phyloP scores from a whole-genome alignment of 1,140 invertebrate species.

The Hyphantria cunea region DNA sequence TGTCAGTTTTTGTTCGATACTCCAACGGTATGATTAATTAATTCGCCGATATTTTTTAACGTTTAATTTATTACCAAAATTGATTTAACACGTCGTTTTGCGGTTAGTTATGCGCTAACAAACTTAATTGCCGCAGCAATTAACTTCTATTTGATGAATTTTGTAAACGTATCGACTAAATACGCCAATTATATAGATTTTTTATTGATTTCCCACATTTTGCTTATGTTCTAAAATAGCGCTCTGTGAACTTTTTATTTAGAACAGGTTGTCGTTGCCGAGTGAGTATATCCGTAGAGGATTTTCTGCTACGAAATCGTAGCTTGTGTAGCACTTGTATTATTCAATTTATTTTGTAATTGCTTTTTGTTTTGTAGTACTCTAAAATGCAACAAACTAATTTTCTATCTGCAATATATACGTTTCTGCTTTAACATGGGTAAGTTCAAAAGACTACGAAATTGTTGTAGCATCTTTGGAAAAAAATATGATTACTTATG shows the following conservation, averaged over 20 bases:
- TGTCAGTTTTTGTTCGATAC: slow-evolving; percentile 22
- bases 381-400: background rate
- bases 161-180: background rate
- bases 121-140: slow-evolving; percentile 22
- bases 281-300: background rate
- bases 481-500: no score
- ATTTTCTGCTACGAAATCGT: background rate
- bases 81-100: slow-evolving; percentile 26
- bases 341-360: background rate
- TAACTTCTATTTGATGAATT: slow-evolving; percentile 16
- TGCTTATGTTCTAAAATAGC: background rate
- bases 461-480: no score
- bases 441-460: no score
- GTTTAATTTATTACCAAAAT: slow-evolving; percentile 25
- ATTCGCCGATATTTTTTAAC: slow-evolving; percentile 13
- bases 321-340: background rate
- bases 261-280: background rate
- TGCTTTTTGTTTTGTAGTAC: background rate
- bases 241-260: background rate
- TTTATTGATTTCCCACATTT: slow-evolving; percentile 14
- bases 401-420: no score
- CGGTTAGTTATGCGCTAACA: slow-evolving; percentile 8
- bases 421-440: no score
- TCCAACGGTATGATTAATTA: slow-evolving; percentile 11
- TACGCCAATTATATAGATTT: slow-evolving; percentile 5